phyloP scores from a whole-genome alignment of 2,888 invertebrate genomes.

The Hypselothyrea guttata region DNA sequence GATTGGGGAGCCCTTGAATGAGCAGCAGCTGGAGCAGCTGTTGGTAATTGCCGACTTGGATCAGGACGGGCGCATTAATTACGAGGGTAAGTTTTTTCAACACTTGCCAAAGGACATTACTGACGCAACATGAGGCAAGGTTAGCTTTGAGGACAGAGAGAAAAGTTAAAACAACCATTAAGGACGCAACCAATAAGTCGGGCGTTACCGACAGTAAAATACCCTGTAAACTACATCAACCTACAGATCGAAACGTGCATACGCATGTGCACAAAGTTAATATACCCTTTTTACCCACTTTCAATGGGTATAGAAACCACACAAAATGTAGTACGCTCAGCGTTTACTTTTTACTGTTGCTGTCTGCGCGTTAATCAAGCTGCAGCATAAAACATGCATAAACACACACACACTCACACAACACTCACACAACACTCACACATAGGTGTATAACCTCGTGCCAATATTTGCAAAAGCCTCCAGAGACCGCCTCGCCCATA shows the following conservation, averaged over 20 bases:
- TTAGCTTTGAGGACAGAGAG: slow-evolving; percentile 14
- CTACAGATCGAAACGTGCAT: no score
- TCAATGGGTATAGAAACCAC: no score
- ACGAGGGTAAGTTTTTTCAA: slow-evolving; percentile 87
- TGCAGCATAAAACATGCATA: slow-evolving; percentile 47
- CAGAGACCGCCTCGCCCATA: slow-evolving; percentile 49
- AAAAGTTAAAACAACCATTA: no score
- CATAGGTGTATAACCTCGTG: slow-evolving; percentile 40
- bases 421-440: slow-evolving; percentile 7
- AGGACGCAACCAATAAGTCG: no score
- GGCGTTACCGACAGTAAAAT: no score
- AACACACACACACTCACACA: slow-evolving; percentile 6
- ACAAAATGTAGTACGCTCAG: slow-evolving; percentile 11
- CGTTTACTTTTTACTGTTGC: slow-evolving; percentile 25
- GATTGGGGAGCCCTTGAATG: slow-evolving; percentile 90
- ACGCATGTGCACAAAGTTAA: no score
- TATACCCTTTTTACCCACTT: no score
- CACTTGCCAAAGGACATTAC: slow-evolving; percentile 41
- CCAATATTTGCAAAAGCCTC: slow-evolving; percentile 61
- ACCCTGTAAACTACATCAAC: no score
- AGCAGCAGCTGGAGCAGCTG: slow-evolving; percentile 89
- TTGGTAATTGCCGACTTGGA: slow-evolving; percentile 89
- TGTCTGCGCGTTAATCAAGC: slow-evolving; percentile 58
- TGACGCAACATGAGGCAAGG: slow-evolving; percentile 28
- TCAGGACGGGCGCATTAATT: slow-evolving; percentile 91